Conservation (phyloP, 2,888 invertebrate species). For the Pelosia muscerda region DNA sequence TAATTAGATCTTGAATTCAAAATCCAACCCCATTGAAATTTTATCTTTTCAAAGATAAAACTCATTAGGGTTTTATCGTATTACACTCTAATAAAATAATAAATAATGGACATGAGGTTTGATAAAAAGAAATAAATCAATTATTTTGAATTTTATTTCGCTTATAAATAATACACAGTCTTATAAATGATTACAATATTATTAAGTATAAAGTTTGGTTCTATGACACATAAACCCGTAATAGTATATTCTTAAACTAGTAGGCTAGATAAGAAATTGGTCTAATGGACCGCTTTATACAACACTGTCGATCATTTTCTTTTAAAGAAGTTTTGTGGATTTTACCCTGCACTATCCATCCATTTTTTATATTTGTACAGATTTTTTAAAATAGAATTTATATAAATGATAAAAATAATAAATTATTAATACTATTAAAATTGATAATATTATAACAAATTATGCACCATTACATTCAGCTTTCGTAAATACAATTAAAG, state of each 20-base stretch:
- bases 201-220: conserved; percentile 51
- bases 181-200: conserved; percentile 46
- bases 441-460: conserved; percentile 38
- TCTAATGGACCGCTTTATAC: conserved; percentile 12
- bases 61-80: too few relatives aligned
- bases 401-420: conserved; percentile 18
- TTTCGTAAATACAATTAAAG: conserved; percentile 57
- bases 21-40: too few relatives aligned
- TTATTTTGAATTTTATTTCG: conserved; percentile 33
- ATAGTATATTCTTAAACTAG: conserved; percentile 34
- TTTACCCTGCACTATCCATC: conserved; percentile 68
- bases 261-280: conserved; percentile 13
- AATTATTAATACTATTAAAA: conserved; percentile 28
- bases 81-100: too few relatives aligned
- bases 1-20: too few relatives aligned
- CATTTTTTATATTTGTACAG: conserved; percentile 48
- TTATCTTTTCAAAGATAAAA: too few relatives aligned
- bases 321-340: conserved; percentile 11
- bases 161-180: conserved; percentile 58
- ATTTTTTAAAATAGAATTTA: conserved; percentile 32
- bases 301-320: conserved; percentile 10
- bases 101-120: not conserved
- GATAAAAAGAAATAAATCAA: not conserved
- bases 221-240: conserved; percentile 70
- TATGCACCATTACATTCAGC: conserved; percentile 80